These are phyloP conservation scores for Apodemia zela DNA, from an alignment of 2,888 invertebrate species.

Conservation along the genomic window DNA sequence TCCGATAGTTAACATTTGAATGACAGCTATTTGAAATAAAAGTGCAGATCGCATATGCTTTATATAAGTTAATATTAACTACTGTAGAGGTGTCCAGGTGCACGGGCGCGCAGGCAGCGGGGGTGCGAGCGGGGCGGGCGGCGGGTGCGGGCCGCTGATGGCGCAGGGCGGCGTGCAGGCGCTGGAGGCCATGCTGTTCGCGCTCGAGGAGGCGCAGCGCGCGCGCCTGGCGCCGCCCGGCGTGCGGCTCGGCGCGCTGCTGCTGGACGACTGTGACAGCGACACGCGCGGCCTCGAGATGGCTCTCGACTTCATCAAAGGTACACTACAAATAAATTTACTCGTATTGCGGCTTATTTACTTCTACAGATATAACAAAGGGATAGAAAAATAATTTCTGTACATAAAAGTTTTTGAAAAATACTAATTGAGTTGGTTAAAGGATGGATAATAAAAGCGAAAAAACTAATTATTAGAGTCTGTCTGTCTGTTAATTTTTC, in stretches of 20 bases:
- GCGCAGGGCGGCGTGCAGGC: conserved; percentile 95
- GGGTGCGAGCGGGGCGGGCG: not conserved
- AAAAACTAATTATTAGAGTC: too few species aligned
- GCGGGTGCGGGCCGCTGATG: conserved; percentile 95
- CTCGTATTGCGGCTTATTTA: too few species aligned
- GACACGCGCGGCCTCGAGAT: conserved; percentile 97
- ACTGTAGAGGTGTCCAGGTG: conserved; percentile 17
- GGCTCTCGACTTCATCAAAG: conserved; percentile 98
- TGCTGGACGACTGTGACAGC: conserved; percentile 96
- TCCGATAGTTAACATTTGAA: too few species aligned
- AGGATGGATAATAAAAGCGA: too few species aligned
- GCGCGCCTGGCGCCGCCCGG: conserved; percentile 81
- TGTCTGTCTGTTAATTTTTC: too few species aligned
- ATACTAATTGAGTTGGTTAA: too few species aligned
- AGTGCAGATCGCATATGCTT: too few species aligned
- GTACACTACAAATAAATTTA: conserved; percentile 66
- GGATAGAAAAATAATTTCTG: too few species aligned
- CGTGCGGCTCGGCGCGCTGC: conserved; percentile 91
- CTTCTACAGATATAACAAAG: too few species aligned
- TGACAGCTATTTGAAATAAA: too few species aligned
- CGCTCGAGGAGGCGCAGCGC: conserved; percentile 74
- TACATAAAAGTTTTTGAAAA: too few species aligned
- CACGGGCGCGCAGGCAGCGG: conserved; percentile 25
- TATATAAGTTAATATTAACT: not conserved
- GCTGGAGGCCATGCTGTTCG: conserved; percentile 94